Base-by-base conservation (phyloP, 2,888 invertebrate genomes). In the Isotomurus palustris region DNA sequence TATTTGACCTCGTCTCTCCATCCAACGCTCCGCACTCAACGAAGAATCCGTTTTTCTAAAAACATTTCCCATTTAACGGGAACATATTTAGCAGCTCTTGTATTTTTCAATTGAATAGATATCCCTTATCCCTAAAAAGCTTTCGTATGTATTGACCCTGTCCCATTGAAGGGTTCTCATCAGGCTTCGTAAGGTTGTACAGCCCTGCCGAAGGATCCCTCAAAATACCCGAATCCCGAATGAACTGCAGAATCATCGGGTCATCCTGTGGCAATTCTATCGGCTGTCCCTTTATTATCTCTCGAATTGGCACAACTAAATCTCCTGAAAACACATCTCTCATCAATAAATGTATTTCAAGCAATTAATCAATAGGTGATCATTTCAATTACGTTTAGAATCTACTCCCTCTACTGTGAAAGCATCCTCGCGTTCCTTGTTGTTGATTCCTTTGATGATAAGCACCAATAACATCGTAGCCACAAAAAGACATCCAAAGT, bases 1-100 rank as follows among this genome's bases (percentile, higher is more conserved):
- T 74, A 61, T 76, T 76, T 10, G 76, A 76, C 3, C 75, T 66
- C 5, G 73, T 73, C 66, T 76, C 76, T 2, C 76, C 76, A 63
- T 76, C 75, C 55, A 76, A 61, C 3, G 74, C 76, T 3, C 76
- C 76, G 49, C 57, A 58, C 38, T 68, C 68, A 2, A 66, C 47
- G 43, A 68, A 68, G 47, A 66, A 68, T 19, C 66, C 66, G n/a
- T 58, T 51, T 19, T 19, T 53, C 68, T 67, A 12, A 29, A 35
- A 14, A 40, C 43, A 49, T 44, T 4, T 17, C 12, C 29, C 14
- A 28, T 19, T 50, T n/a, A 41, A 52, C 25, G 22, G n/a, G 25
- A 52, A 21, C 8, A 17, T 40, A 41, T 52, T 41, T 17, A 43
- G 3, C 8, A 24, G 12, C 25, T 52, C 3, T 12, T 6, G n/a